These are phyloP conservation scores for Clarias magur DNA, from an alignment of 2,113 vertebrate genomes.

Conservation along the genomic window DNA sequence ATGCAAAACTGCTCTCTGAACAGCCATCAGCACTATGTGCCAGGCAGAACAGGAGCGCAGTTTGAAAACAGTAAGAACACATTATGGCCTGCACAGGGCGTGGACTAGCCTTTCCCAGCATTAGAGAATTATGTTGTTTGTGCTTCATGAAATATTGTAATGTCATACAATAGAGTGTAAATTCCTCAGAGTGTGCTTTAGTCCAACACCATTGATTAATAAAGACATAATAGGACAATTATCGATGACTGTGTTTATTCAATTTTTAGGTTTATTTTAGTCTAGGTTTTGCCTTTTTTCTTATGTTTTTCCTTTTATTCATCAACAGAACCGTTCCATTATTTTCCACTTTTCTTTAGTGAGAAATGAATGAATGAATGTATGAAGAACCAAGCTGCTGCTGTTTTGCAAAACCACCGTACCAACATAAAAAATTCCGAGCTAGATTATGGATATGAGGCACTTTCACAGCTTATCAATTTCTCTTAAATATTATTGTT, in stretches of 20 bases:
- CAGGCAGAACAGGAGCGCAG: slow-evolving; percentile 8
- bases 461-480: not conserved
- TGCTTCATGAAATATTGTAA: slow-evolving; percentile 7
- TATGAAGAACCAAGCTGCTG: not conserved
- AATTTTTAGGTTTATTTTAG: not conserved
- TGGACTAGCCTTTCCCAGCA: slow-evolving; percentile 6
- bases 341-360: too few relatives aligned
- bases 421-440: not conserved
- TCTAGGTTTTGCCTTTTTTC: not conserved
- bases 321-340: too few relatives aligned
- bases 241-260: not conserved
- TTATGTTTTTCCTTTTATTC: not conserved
- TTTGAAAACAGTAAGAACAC: slow-evolving; percentile 1
- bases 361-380: too few relatives aligned
- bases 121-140: slow-evolving; percentile 17
- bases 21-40: slow-evolving; percentile 16
- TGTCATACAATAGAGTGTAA: not conserved
- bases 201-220: not conserved
- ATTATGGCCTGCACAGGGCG: not conserved
- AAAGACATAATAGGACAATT: not conserved
- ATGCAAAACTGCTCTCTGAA: slow-evolving; percentile 31
- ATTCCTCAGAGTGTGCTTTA: not conserved
- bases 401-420: not conserved
- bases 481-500: not conserved
- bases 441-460: not conserved